A percentile compares a stretch with the other conserved stretches of the same genome.
Evolutionary conservation across 2,797 vertebrate genomes (phyloP).

Genomic region (Salarias fasciatus): DNA sequence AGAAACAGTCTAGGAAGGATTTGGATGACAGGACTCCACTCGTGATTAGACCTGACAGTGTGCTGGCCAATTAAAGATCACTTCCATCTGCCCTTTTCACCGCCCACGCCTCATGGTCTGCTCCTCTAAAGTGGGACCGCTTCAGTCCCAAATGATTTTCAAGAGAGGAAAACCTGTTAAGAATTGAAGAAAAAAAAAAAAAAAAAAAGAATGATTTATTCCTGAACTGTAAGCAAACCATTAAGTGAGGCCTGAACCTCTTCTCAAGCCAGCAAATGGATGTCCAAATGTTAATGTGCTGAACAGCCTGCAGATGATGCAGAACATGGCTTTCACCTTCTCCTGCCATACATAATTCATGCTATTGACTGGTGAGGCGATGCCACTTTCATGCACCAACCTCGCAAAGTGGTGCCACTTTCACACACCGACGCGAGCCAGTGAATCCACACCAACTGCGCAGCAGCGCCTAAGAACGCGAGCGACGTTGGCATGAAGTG

Average conservation of each 20-base stretch:
- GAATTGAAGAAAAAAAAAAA: conserved; percentile 9
- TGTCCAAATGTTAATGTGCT: conserved; percentile 80
- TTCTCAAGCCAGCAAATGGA: conserved; percentile 69
- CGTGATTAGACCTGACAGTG: conserved; percentile 71
- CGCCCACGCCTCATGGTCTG: conserved; percentile 51
- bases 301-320: conserved; percentile 81
- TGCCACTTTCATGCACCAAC: conserved; percentile 76
- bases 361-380: conserved; percentile 79
- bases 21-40: conserved; percentile 72
- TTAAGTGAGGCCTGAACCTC: conserved; percentile 57
- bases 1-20: conserved; percentile 66
- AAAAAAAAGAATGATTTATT: conserved; percentile 53
- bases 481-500: conserved; percentile 63
- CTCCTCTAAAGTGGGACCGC: conserved; percentile 30
- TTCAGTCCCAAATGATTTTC: conserved; percentile 60
- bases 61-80: conserved; percentile 75
- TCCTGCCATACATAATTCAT: conserved; percentile 83
- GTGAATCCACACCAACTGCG: conserved; percentile 68
- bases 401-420: conserved; percentile 78
- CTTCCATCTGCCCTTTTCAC: conserved; percentile 65
- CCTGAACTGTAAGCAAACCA: conserved; percentile 58
- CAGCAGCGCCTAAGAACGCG: conserved; percentile 55
- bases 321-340: conserved; percentile 81
- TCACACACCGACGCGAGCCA: conserved; percentile 72
- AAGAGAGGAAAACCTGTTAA: conserved; percentile 45